Conservation (phyloP, 2,888 invertebrate genomes). For the Argyresthia goedartella region DNA sequence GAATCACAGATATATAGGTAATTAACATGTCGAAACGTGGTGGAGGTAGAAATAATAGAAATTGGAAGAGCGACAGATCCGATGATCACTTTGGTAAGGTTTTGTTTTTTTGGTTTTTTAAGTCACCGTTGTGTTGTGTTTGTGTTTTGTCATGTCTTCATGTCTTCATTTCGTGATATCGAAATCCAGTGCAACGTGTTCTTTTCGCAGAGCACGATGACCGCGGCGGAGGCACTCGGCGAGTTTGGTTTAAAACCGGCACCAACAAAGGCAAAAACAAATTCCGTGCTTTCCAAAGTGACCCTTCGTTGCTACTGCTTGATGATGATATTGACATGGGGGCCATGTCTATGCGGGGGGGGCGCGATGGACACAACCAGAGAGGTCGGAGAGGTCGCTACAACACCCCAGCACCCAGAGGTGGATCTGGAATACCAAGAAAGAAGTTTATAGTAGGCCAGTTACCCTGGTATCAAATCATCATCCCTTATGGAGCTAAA, state of each 20-base stretch:
- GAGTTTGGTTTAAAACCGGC: conserved; percentile 70
- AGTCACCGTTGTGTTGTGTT: background rate
- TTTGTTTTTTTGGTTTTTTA: background rate
- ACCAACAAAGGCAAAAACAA: conserved; percentile 52
- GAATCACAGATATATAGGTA: too few relatives aligned
- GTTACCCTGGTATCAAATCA: conserved; percentile 80
- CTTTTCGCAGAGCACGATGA: conserved; percentile 59
- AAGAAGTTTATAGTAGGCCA: conserved; percentile 64
- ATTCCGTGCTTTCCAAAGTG: conserved; percentile 50
- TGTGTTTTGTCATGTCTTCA: background rate
- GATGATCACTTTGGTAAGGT: conserved; percentile 51
- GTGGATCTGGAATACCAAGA: conserved; percentile 24
- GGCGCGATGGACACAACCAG: conserved; percentile 25
- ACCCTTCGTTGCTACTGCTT: conserved; percentile 54
- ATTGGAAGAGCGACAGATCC: conserved; percentile 36
- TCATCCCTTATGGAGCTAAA: conserved; percentile 79
- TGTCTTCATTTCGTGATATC: background rate
- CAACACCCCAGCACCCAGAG: conserved; percentile 54
- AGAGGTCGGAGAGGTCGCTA: conserved; percentile 46
- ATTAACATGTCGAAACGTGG: conserved; percentile 64
- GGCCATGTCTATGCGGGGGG: conserved; percentile 30
- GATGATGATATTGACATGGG: conserved; percentile 76
- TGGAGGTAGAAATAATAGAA: conserved; percentile 37
- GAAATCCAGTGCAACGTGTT: background rate
- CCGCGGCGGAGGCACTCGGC: conserved; percentile 42